Conservation (phyloP, 1,140 invertebrate genomes). For the Helicoverpa armigera region DNA sequence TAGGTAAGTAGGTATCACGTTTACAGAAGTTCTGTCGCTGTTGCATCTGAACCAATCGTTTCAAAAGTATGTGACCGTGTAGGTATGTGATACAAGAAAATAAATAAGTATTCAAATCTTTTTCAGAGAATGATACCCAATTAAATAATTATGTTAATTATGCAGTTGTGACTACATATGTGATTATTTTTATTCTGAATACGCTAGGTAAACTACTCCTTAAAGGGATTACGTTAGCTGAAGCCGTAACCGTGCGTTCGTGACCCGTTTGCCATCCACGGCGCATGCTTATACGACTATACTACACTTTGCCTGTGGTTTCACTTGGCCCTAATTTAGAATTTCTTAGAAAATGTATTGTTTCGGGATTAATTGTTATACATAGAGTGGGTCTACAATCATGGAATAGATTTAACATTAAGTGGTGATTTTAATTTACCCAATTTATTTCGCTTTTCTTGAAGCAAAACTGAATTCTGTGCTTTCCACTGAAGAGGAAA, state of each 20-base stretch:
- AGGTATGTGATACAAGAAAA: no score
- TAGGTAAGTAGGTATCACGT: no score
- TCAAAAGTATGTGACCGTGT: no score
- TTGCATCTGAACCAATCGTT: no score
- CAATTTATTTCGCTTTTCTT: neutral
- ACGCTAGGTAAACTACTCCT: conserved; percentile 63
- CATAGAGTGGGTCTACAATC: neutral
- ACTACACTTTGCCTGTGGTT: conserved; percentile 21
- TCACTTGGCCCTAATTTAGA: neutral
- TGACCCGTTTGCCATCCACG: conserved; percentile 79
- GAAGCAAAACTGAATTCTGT: neutral
- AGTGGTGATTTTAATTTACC: neutral
- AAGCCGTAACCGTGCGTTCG: conserved; percentile 83
- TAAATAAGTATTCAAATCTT: no score
- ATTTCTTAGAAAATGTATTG: neutral
- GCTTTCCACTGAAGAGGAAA: neutral
- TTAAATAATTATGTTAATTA: conserved; percentile 21
- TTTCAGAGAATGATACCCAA: no score
- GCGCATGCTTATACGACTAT: conserved; percentile 80
- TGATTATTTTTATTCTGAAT: conserved; percentile 47
- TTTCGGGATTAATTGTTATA: neutral
- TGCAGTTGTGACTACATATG: conserved; percentile 31
- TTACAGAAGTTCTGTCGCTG: no score
- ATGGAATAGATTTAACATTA: neutral
- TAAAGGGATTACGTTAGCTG: conserved; percentile 81